phyloP scores from a whole-genome alignment of 1,140 invertebrate genomes.

The Patella vulgata region DNA sequence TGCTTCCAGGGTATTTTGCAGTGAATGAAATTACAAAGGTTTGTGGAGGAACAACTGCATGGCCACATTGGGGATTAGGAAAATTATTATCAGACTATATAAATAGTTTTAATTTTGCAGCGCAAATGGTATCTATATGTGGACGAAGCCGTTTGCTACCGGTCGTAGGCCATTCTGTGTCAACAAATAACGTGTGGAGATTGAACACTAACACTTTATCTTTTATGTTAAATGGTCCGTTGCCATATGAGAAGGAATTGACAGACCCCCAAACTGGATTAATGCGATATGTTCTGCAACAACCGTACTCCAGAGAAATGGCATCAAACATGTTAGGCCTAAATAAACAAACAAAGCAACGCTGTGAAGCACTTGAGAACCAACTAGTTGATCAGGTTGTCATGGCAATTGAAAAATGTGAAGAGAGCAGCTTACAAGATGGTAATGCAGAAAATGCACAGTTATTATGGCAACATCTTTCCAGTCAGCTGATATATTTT shows the following conservation, averaged over 20 bases:
- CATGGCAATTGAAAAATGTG: constrained; percentile 89
- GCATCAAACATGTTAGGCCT: constrained; percentile 93
- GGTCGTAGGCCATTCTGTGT: constrained; percentile 88
- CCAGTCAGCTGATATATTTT: constrained; percentile 95
- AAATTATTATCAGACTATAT: constrained; percentile 87
- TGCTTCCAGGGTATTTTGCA: constrained; percentile 93
- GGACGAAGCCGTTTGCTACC: constrained; percentile 90
- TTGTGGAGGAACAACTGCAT: constrained; percentile 82
- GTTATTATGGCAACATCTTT: constrained; percentile 92
- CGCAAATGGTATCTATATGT: constrained; percentile 95
- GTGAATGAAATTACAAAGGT: constrained; percentile 93
- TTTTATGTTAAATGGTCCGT: constrained; percentile 88
- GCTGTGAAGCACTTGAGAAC: constrained; percentile 90
- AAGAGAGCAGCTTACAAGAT: constrained; percentile 71
- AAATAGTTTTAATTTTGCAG: constrained; percentile 88
- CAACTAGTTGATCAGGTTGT: constrained; percentile 93
- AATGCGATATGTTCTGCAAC: constrained; percentile 89
- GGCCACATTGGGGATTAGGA: constrained; percentile 93
- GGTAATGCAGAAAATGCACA: constrained; percentile 77
- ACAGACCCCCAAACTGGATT: constrained; percentile 88
- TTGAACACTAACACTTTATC: constrained; percentile 86
- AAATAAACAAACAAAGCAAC: constrained; percentile 91
- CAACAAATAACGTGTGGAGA: constrained; percentile 78
- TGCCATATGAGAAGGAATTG: constrained; percentile 92
- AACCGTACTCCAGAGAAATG: constrained; percentile 96